Base-by-base conservation (phyloP, 1,140 invertebrate species). In the Tetramorium simillimum region DNA sequence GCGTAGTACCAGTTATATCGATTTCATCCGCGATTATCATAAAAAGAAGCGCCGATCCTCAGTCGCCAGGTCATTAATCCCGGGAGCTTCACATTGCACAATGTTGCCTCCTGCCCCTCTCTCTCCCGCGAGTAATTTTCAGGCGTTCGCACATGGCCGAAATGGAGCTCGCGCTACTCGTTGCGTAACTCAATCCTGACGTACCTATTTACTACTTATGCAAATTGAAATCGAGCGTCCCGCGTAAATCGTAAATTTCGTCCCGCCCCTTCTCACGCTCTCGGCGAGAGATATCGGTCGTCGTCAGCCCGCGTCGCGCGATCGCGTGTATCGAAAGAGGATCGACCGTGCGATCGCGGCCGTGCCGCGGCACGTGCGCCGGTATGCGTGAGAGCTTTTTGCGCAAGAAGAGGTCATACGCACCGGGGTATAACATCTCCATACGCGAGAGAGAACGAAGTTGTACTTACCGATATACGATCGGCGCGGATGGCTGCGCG, bases 381-480 rank as follows among this genome's bases (percentile, higher is more conserved):
- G 49, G 81, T 87, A 69, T 73, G 86, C 53, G 60, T 28, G 76
- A 63, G 43, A 63, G 43, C 62, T 63, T 89, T 86, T 89, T 80
- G 43, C 62, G 88, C 69, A 24, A 51, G 24, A 78, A 88, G 56
- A 33, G 62, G 37, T 37, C 28, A 62, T 60, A 82, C 78, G 86
- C 67, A 87, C 58, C 72, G 62, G 67, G 65, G 58, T 87, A 89
- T 94, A 94, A 95, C 94, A 93, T 95, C 94, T 95, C 93, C 94
- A 94, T 95, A 92, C 90, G 86, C 73, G 72, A 78, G 77, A 62
- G 24, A 86, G 91, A 75, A 94, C 91, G 93, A 94, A 94, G 94
- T 94, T 93, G 94, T 94, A 93, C 91, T 92, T 91, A 93, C 92
- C 94, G 93, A 94, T 94, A 94, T 94, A 94, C 93, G 94, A 95